Conservation (phyloP, 2,113 vertebrate genomes). For the Etheostoma spectabile region DNA sequence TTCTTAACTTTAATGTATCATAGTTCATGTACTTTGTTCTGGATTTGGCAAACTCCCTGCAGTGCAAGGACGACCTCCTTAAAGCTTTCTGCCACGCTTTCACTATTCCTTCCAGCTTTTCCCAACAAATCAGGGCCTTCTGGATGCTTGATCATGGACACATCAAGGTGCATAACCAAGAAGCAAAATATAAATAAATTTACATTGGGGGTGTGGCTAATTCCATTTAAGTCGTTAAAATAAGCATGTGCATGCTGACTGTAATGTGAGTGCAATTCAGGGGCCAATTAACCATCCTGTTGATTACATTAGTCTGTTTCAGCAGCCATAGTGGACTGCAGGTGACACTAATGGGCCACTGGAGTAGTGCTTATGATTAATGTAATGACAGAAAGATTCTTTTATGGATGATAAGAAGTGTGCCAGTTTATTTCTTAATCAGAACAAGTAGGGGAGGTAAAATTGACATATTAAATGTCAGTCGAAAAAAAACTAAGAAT, state of each 20-base stretch:
- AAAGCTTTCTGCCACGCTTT: conserved; percentile 74
- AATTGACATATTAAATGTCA: not conserved
- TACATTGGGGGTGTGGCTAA: not conserved
- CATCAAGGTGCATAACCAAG: conserved; percentile 45
- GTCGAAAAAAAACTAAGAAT: not conserved
- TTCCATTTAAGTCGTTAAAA: conserved; percentile 4
- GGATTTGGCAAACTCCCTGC: conserved; percentile 73
- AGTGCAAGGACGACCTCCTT: conserved; percentile 72
- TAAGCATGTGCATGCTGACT: not conserved
- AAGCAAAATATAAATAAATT: not conserved
- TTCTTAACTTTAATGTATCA: conserved; percentile 53
- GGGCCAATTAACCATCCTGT: conserved; percentile 26
- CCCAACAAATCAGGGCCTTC: conserved; percentile 69
- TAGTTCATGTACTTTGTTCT: conserved; percentile 79
- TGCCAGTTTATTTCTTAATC: not conserved
- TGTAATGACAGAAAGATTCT: conserved; percentile 1
- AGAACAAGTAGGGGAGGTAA: not conserved
- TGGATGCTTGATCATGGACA: conserved; percentile 76
- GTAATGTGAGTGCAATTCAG: not conserved
- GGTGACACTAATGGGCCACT: conserved; percentile 48
- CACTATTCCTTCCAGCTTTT: conserved; percentile 63
- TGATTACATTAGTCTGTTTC: conserved; percentile 42
- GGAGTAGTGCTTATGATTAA: conserved; percentile 13
- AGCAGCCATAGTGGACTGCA: conserved; percentile 25
- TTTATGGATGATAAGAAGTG: not conserved